These are phyloP conservation scores for Bradysia coprophila DNA, from an alignment of 1,140 invertebrate species.

Conservation along the genomic window DNA sequence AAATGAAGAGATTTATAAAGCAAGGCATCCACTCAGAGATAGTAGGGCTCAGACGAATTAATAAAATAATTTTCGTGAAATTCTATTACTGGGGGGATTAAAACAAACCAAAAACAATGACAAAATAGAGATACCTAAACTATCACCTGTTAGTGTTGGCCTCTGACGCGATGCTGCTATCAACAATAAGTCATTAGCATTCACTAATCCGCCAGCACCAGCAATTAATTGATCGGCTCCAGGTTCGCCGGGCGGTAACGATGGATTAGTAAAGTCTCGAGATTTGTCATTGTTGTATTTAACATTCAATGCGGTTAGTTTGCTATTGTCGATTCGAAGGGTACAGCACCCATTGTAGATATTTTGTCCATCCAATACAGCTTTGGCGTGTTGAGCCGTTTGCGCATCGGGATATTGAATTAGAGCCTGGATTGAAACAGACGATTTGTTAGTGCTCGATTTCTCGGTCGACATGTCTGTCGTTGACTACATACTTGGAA, in stretches of 20 bases:
- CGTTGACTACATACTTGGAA: slow-evolving; percentile 41
- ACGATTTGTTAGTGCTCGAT: background rate
- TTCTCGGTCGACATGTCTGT: background rate
- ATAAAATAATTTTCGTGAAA: no score
- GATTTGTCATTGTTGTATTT: slow-evolving; percentile 99
- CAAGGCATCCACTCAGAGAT: slow-evolving; percentile 6
- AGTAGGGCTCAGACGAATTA: background rate
- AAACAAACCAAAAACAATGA: slow-evolving; percentile 4
- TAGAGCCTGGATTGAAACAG: slow-evolving; percentile 50
- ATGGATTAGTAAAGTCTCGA: slow-evolving; percentile 95
- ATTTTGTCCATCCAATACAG: slow-evolving; percentile 91
- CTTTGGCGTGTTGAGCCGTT: slow-evolving; percentile 89
- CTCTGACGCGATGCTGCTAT: slow-evolving; percentile 44
- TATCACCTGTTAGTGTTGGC: slow-evolving; percentile 32
- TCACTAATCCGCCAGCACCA: slow-evolving; percentile 37
- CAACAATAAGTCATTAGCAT: slow-evolving; percentile 37
- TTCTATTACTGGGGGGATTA: no score
- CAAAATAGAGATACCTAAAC: slow-evolving; percentile 17
- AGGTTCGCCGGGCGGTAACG: slow-evolving; percentile 81
- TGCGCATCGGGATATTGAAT: slow-evolving; percentile 96
- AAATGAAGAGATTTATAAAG: background rate
- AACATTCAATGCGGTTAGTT: slow-evolving; percentile 92
- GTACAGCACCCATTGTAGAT: slow-evolving; percentile 99
- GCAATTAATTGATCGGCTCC: slow-evolving; percentile 42
- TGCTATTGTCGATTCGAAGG: slow-evolving; percentile 97